Percentiles rank a stretch among this genome's conserved stretches.
phyloP scores from a whole-genome alignment of 2,888 invertebrate species.

The Dolichopus griseipennis region DNA sequence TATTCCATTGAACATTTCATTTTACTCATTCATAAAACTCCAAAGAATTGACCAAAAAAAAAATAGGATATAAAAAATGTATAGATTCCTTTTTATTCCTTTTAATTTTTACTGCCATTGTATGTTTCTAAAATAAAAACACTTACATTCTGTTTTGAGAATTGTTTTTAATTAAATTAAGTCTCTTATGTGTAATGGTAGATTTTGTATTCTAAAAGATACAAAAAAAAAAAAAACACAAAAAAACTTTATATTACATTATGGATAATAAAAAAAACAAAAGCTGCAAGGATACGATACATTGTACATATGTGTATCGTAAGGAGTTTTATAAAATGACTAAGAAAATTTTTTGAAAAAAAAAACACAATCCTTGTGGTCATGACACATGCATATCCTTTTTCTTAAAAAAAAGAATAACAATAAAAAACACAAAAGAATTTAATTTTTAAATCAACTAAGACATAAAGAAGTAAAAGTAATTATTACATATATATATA shows the following conservation, averaged over 20 bases:
- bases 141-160: neutral
- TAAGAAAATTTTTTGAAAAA: neutral
- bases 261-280: neutral
- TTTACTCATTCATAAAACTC: too few species aligned
- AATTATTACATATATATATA: too few species aligned
- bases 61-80: too few species aligned
- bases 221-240: neutral
- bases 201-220: neutral
- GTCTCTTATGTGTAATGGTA: neutral
- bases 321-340: neutral
- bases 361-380: too few species aligned
- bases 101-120: neutral
- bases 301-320: too few species aligned
- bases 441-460: neutral
- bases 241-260: neutral
- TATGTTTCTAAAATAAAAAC: neutral
- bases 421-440: too few species aligned
- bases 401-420: neutral
- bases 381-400: neutral
- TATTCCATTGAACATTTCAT: neutral
- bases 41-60: too few species aligned
- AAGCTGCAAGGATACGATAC: neutral
- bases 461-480: neutral
- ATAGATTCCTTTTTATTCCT: too few species aligned
- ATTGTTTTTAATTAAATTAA: slow-evolving; percentile 1